Percentiles rank a stretch among this genome's conserved stretches.
phyloP scores from a whole-genome alignment of 2,888 invertebrate genomes.

The Selenia dentaria region DNA sequence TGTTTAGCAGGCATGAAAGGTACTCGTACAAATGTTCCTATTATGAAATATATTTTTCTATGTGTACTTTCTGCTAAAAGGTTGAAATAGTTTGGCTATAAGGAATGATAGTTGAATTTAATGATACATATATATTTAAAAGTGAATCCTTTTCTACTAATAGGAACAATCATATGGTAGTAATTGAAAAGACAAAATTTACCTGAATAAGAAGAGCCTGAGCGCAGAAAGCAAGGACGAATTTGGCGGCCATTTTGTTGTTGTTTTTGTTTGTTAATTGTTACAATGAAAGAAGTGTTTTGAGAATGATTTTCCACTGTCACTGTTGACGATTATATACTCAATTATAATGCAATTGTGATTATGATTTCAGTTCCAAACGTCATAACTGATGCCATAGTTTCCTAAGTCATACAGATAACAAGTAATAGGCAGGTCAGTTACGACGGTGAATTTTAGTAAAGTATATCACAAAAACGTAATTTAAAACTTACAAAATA shows the following conservation, averaged over 20 bases:
- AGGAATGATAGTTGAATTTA: too few species aligned
- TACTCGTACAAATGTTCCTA: too few species aligned
- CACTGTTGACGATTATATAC: slow-evolving; percentile 9
- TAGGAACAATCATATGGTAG: too few species aligned
- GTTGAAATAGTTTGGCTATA: too few species aligned
- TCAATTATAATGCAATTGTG: slow-evolving; percentile 7
- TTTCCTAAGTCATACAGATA: slow-evolving; percentile 9
- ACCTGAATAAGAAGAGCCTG: slow-evolving; percentile 51
- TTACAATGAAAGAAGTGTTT: neutral
- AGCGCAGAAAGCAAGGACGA: slow-evolving; percentile 41
- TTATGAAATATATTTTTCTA: too few species aligned
- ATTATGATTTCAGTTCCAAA: slow-evolving; percentile 1
- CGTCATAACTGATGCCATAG: slow-evolving; percentile 1
- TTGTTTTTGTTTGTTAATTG: slow-evolving; percentile 2
- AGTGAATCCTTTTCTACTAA: too few species aligned
- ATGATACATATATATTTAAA: too few species aligned
- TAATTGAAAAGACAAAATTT: too few species aligned
- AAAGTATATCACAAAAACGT: slow-evolving; percentile 3
- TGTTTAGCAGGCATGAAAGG: too few species aligned
- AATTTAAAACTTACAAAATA: neutral
- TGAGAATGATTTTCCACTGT: neutral
- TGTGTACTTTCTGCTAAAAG: too few species aligned
- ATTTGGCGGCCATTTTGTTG: slow-evolving; percentile 46
- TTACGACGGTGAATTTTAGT: slow-evolving; percentile 10
- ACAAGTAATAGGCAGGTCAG: neutral